phyloP scores from a whole-genome alignment of 2,797 vertebrate species.

The Gila robusta region DNA sequence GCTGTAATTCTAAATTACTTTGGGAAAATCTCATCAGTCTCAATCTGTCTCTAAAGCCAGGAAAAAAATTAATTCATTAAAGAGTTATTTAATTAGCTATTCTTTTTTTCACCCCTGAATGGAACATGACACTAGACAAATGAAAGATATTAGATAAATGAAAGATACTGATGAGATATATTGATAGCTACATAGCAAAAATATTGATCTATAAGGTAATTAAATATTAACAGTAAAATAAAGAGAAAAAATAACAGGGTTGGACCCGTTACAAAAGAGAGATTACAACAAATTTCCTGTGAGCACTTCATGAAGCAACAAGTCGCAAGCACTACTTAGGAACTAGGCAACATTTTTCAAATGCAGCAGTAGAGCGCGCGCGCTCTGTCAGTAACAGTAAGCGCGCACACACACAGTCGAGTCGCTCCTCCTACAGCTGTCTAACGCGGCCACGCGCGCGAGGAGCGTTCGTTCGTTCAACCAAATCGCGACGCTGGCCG shows the following conservation, averaged over 20 bases:
- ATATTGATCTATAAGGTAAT: neutral
- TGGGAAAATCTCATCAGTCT: neutral
- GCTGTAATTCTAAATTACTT: neutral
- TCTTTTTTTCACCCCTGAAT: neutral
- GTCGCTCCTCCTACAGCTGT: slow-evolving; percentile 16
- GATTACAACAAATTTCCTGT: neutral
- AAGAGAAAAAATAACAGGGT: no score
- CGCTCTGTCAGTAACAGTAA: no score
- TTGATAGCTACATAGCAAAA: neutral
- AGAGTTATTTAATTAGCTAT: neutral
- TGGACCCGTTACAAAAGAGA: neutral
- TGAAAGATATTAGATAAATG: no score
- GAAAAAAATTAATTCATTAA: neutral
- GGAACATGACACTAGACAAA: neutral
- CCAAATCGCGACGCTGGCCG: neutral
- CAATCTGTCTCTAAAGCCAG: neutral
- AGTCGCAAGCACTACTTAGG: neutral
- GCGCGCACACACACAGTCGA: neutral
- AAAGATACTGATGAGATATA: neutral
- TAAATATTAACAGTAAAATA: neutral
- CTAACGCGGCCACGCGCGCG: neutral
- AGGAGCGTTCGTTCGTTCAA: neutral
- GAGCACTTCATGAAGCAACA: neutral
- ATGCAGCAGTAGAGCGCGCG: neutral
- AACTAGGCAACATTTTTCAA: neutral